Conservation (phyloP, 1,140 invertebrate genomes). For the Plodia interpunctella region DNA sequence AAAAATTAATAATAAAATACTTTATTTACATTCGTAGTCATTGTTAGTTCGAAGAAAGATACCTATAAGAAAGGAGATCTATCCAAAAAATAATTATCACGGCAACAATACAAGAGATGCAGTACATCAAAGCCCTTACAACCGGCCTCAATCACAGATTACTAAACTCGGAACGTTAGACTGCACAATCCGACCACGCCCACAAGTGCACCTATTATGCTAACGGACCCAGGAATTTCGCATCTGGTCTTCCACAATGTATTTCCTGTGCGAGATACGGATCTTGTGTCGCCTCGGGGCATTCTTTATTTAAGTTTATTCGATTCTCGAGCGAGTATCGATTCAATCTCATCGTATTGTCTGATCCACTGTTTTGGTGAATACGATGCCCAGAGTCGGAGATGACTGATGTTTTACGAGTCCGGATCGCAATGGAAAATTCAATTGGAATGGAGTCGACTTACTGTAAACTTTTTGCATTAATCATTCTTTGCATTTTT, state of each 20-base stretch:
- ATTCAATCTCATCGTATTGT: conserved; percentile 34
- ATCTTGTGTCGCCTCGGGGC: conserved; percentile 58
- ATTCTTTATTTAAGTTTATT: conserved; percentile 48
- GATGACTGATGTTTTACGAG: conserved; percentile 1
- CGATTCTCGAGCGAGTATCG: conserved; percentile 31
- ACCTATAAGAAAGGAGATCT: background rate
- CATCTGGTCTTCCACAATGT: conserved; percentile 69
- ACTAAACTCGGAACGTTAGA: conserved; percentile 34
- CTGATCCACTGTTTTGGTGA: conserved; percentile 29
- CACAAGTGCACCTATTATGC: conserved; percentile 44
- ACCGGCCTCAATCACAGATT: background rate
- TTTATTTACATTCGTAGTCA: too few species aligned
- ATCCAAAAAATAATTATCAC: background rate
- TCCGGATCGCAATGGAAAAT: conserved; percentile 1
- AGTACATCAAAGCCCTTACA: conserved; percentile 1
- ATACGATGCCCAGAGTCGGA: conserved; percentile 5
- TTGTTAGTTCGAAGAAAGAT: background rate
- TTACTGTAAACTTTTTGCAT: conserved; percentile 4
- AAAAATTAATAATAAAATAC: too few species aligned
- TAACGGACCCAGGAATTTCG: conserved; percentile 61
- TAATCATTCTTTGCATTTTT: too few species aligned
- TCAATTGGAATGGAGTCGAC: background rate
- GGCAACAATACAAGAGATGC: background rate
- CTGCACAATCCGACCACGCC: conserved; percentile 64
- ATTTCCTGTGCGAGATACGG: conserved; percentile 71